Conservation (phyloP, 2,797 vertebrate genomes). For the Platyrinchus mystaceus region DNA sequence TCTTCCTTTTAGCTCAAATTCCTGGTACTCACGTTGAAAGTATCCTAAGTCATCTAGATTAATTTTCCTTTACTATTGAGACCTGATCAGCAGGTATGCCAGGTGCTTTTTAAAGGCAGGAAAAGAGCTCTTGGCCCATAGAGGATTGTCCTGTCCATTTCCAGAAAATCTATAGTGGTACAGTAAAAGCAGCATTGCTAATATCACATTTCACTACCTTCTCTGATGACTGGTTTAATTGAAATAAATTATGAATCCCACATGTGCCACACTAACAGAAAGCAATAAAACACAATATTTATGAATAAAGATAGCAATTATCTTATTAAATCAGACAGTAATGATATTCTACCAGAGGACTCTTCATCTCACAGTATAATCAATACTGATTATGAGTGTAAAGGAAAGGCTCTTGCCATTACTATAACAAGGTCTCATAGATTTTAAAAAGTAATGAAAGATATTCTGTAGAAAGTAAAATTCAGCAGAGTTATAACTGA, state of each 20-base stretch:
- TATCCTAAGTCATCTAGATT: background rate
- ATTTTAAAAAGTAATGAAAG: background rate
- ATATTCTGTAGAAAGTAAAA: background rate
- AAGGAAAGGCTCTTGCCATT: conserved; percentile 29
- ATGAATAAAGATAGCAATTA: conserved; percentile 68
- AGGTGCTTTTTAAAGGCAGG: background rate
- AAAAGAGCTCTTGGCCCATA: background rate
- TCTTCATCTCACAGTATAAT: conserved; percentile 45
- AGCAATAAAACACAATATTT: conserved; percentile 67
- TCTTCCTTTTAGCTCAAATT: conserved; percentile 7
- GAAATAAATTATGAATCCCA: conserved; percentile 68
- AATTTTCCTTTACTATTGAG: background rate
- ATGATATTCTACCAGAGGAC: conserved; percentile 49
- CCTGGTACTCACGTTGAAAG: background rate
- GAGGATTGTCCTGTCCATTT: background rate
- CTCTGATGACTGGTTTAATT: conserved; percentile 48
- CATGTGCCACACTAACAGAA: conserved; percentile 41
- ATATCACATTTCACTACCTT: conserved; percentile 24
- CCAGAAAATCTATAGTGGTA: background rate
- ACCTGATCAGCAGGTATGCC: background rate
- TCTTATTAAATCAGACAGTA: conserved; percentile 61
- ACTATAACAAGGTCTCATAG: background rate
- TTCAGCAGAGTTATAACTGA: background rate
- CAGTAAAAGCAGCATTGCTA: conserved; percentile 1
- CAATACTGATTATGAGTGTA: conserved; percentile 41